phyloP scores from a whole-genome alignment of 2,113 vertebrate species.

The Corythaixoides concolor region DNA sequence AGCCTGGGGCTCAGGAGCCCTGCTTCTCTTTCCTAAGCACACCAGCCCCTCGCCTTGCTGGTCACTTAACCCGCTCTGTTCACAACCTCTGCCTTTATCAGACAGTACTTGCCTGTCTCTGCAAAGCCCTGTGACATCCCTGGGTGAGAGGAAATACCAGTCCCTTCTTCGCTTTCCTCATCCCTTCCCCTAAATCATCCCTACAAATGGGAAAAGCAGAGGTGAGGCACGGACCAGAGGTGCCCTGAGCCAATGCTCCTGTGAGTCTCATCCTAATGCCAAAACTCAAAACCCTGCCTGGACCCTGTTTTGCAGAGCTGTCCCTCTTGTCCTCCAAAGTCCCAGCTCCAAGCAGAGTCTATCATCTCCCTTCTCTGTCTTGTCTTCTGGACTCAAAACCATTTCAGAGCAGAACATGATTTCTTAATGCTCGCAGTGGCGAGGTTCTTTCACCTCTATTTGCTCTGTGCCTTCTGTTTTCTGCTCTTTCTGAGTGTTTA shows the following conservation, averaged over 20 bases:
- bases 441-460: background rate
- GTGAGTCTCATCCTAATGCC: background rate
- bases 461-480: background rate
- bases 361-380: background rate
- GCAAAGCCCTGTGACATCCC: background rate
- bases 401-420: background rate
- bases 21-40: background rate
- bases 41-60: background rate
- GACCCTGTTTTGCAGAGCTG: background rate
- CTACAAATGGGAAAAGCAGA: background rate
- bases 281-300: background rate
- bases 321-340: background rate
- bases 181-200: background rate
- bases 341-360: background rate
- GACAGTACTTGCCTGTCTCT: background rate
- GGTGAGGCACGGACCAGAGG: background rate
- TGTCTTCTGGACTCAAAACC: background rate
- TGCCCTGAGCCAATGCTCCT: rapidly evolving
- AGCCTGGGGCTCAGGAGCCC: background rate
- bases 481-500: background rate
- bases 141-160: background rate
- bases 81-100: background rate
- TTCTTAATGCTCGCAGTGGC: background rate
- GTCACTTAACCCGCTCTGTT: rapidly evolving
- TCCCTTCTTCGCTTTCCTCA: background rate